Conservation (phyloP, 2,888 invertebrate genomes). For the Leucania comma region DNA sequence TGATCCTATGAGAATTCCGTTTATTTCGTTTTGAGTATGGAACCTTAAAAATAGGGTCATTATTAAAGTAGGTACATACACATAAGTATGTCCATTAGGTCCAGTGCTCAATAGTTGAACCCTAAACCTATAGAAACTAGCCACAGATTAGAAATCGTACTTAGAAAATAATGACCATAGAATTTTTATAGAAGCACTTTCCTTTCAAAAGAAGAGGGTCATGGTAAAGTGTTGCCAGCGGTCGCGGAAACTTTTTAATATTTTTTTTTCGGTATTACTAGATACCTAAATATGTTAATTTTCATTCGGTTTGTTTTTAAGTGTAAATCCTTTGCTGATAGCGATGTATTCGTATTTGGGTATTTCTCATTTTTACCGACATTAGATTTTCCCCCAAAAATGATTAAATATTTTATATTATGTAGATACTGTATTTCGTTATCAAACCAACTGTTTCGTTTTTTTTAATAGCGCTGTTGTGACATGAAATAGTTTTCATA, state of each 20-base stretch:
- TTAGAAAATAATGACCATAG: slow-evolving; percentile 63
- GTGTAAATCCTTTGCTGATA: neutral
- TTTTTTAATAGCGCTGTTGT: no score
- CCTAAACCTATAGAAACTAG: slow-evolving; percentile 8
- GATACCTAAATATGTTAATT: neutral
- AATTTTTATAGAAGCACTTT: slow-evolving; percentile 53
- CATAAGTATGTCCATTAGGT: slow-evolving; percentile 23
- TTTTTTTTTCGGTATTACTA: neutral
- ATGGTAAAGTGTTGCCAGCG: slow-evolving; percentile 51
- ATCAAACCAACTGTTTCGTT: no score
- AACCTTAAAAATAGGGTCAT: no score
- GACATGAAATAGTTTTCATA: no score
- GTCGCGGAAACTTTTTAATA: neutral
- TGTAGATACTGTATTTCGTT: no score
- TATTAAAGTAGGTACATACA: neutral
- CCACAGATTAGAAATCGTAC: slow-evolving; percentile 54
- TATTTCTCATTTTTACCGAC: neutral
- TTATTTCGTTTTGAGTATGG: no score
- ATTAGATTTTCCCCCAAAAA: no score
- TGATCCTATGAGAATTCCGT: no score
- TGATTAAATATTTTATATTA: no score
- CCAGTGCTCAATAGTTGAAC: neutral
- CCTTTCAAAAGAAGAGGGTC: slow-evolving; percentile 51
- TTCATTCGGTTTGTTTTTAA: neutral
- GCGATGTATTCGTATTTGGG: neutral